Percentiles rank a stretch among this genome's conserved stretches.
phyloP scores from a whole-genome alignment of 2,888 invertebrate species.

The Nyleta sp. region DNA sequence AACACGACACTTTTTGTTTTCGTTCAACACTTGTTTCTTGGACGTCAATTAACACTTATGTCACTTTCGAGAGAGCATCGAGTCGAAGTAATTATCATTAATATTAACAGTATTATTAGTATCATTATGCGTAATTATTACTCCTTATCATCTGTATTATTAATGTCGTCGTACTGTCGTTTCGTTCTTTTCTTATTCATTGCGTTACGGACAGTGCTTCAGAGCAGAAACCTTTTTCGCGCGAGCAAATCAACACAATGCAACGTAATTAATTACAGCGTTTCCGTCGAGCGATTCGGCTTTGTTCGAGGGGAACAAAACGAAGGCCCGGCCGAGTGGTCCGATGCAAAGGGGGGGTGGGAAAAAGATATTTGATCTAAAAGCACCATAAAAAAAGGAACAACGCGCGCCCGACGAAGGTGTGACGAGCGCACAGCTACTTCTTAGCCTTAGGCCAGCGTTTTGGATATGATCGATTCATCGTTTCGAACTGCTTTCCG shows the following conservation, averaged over 20 bases:
- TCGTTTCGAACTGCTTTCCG: constrained; percentile 30
- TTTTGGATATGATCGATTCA: constrained; percentile 61
- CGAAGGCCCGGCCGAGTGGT: background rate
- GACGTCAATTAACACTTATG: constrained; percentile 50
- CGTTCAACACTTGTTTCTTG: constrained; percentile 39
- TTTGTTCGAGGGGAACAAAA: constrained; percentile 15
- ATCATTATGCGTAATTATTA: constrained; percentile 40
- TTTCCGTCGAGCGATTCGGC: constrained; percentile 21
- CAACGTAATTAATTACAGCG: constrained; percentile 37
- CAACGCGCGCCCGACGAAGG: constrained; percentile 62
- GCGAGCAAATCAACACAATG: constrained; percentile 25
- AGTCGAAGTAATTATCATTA: constrained; percentile 56
- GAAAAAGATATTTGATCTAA: constrained; percentile 52
- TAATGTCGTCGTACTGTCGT: constrained; percentile 62
- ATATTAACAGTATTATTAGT: constrained; percentile 47
- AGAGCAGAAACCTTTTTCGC: constrained; percentile 57
- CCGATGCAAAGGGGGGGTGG: background rate
- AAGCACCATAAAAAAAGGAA: constrained; percentile 55
- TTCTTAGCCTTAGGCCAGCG: constrained; percentile 57
- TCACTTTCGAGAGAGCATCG: constrained; percentile 61
- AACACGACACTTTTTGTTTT: constrained; percentile 34
- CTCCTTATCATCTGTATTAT: constrained; percentile 46
- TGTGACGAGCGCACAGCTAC: constrained; percentile 61
- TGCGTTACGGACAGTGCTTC: constrained; percentile 52
- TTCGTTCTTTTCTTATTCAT: constrained; percentile 62